Conservation (phyloP, 1,140 invertebrate species). For the Phymastichus coffea region DNA sequence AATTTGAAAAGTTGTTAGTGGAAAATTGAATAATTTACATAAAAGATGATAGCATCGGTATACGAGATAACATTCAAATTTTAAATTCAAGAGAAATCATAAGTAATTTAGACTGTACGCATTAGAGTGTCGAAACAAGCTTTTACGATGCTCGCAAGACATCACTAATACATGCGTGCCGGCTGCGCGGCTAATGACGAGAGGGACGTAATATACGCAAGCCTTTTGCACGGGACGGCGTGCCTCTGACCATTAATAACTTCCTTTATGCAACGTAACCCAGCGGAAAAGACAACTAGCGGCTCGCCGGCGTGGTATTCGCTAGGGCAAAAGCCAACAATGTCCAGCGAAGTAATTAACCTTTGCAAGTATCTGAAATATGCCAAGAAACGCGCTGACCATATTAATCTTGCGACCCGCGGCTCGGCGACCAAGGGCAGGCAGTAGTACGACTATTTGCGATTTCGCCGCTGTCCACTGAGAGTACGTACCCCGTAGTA, state of each 20-base stretch:
- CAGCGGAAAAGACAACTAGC: too few relatives aligned
- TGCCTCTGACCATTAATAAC: conserved; percentile 22
- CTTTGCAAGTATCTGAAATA: conserved; percentile 50
- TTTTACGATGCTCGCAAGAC: not conserved
- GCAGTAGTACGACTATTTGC: not conserved
- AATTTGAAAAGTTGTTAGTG: too few relatives aligned
- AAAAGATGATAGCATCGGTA: too few relatives aligned
- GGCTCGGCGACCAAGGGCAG: not conserved
- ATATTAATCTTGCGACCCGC: conserved; percentile 50
- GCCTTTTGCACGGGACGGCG: not conserved
- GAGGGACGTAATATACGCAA: conserved; percentile 1
- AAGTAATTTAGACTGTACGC: too few relatives aligned
- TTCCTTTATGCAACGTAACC: conserved; percentile 24
- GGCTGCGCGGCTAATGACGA: conserved; percentile 20
- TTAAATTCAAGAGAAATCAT: too few relatives aligned
- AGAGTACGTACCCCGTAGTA: too few relatives aligned
- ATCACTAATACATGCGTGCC: conserved; percentile 4
- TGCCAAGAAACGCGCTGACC: conserved; percentile 53
- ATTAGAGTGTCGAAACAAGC: too few relatives aligned
- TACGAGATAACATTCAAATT: too few relatives aligned
- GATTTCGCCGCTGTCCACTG: too few relatives aligned
- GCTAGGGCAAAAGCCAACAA: too few relatives aligned
- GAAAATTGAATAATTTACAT: too few relatives aligned
- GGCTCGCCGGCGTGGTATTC: too few relatives aligned
- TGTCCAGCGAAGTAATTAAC: conserved; percentile 50